Evolutionary conservation across 2,113 vertebrate genomes (phyloP), one percentile per base, ranked within the genome.

Genomic region (Chamaetylas fuelleborni): DNA sequence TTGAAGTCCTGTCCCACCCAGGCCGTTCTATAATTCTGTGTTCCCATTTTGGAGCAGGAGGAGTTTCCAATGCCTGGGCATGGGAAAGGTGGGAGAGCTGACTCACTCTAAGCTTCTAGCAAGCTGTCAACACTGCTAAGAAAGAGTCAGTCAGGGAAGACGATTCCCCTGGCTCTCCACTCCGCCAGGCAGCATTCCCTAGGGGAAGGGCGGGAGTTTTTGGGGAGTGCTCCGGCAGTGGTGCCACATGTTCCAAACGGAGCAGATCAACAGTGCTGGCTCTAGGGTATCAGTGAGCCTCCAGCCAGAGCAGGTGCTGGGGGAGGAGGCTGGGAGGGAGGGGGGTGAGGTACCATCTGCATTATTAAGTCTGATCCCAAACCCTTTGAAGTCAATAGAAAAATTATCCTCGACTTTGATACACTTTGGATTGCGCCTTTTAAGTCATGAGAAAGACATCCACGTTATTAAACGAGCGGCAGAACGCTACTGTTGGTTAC

Each of bases 361-460:
- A 0, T 88, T 88, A 42, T 77, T 83, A 81, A 88, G 61, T 53
- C 62, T 61, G 40, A 76, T 90, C 81, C 62, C 45, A 72, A 81
- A 72, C 31, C 62, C 79, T 95, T 94, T 95, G 94, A 95, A 96
- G 93, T 94, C 60, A 22, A 90, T 51, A 82, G 92, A 77, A 95
- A 70, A 92, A 90, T 92, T 86, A 89, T 90, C 76, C 79, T 80
- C 1, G 31, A 77, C 88, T 90, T 94, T 80, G 91, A 72, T 85
- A 57, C 19, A 19, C 93, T 95, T 86, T 33, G 79, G 60, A 40
- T 83, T 54, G 64, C 1, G 12, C 88, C 87, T 91, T 96, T 96
- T 77, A 94, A 97, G 92, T 94, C 53, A 28, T 33, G 90, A 66
- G 92, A 82, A 83, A 95, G 84, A 92, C 73, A 72, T n/a, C 58